Evolutionary conservation across 2,113 vertebrate species (phyloP).

Genomic region (Polyodon spathula): DNA sequence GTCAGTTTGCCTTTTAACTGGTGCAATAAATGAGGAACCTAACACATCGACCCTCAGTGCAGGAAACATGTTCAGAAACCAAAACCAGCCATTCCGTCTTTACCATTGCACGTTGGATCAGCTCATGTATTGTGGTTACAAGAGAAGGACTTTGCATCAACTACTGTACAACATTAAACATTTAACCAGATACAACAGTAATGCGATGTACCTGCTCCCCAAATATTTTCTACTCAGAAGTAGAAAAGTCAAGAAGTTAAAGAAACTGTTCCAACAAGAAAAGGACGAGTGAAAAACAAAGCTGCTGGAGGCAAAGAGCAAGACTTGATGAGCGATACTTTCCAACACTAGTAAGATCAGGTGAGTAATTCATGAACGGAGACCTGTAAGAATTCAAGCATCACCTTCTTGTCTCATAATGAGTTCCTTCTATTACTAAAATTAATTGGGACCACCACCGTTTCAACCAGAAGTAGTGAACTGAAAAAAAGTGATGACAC

Average conservation of each 20-base stretch:
- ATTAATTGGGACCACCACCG: conserved; percentile 43
- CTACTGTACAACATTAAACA: background rate
- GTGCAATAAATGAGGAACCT: no score
- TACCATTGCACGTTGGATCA: no score
- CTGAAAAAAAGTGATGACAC: conserved; percentile 18
- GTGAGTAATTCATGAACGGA: conserved; percentile 55
- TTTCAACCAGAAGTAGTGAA: conserved; percentile 12
- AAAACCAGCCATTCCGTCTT: no score
- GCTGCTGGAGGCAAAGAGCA: conserved; percentile 28
- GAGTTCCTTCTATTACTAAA: conserved; percentile 66
- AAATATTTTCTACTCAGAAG: conserved; percentile 23
- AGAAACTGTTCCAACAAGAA: conserved; percentile 33
- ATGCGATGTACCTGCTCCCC: background rate
- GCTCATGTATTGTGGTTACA: no score
- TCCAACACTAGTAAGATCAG: conserved; percentile 51
- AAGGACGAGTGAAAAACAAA: conserved; percentile 26
- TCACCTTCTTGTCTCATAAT: conserved; percentile 58
- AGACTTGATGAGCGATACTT: conserved; percentile 43
- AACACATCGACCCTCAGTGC: no score
- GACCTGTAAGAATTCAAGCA: conserved; percentile 40
- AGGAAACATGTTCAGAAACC: no score
- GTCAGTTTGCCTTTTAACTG: no score
- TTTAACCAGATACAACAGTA: background rate
- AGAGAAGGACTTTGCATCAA: no score
- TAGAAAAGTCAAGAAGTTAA: conserved; percentile 33